Base-by-base conservation (phyloP, 2,797 vertebrate genomes). In the Lutjanus campechanus region DNA sequence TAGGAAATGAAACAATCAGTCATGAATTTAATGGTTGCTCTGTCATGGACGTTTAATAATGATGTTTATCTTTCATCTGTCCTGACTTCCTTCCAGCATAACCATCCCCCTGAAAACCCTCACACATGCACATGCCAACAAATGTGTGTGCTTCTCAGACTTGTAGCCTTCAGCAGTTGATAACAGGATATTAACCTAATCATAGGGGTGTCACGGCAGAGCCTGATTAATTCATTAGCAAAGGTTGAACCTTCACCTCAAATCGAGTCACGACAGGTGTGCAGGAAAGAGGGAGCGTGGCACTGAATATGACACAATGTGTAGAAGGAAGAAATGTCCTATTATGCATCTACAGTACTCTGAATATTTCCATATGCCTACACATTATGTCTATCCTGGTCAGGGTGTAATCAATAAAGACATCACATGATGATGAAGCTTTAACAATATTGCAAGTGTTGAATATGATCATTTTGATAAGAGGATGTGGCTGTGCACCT, bases 161-260 rank as follows among this genome's bases (percentile, higher is more conserved):
- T n/a, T 25, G 17, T 22, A 29, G 60, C 44, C 47, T 50, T 75
- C 16, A 36, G 46, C 25, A 44, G 46, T 7, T 69, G 22, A 84
- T 46, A 51, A 58, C 64, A 84, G 62, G 68, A 82, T 82, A 86
- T 82, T 40, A 85, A 63, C 43, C 11, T 49, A 54, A 81, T 86
- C 64, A 54, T 10, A 59, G 36, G 13, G 36, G 11, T 46, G 66
- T 63, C 78, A 79, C 40, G 68, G 41, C 29, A 72, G 15, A 79
- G 69, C 40, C 59, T 53, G 74, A 85, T 77, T 82, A 77, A 56
- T 49, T 82, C 66, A 75, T 86, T 81, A 78, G 70, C 25, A 46
- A 53, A 56, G 77, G 36, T 10, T 85, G 63, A 80, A 71, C 76
- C 13, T 63, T 83, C 68, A 66, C 73, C 79, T 83, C 62, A 15